These are phyloP conservation scores for Drosophila nigrodunni DNA, from an alignment of 1,140 invertebrate species.

Conservation along the genomic window DNA sequence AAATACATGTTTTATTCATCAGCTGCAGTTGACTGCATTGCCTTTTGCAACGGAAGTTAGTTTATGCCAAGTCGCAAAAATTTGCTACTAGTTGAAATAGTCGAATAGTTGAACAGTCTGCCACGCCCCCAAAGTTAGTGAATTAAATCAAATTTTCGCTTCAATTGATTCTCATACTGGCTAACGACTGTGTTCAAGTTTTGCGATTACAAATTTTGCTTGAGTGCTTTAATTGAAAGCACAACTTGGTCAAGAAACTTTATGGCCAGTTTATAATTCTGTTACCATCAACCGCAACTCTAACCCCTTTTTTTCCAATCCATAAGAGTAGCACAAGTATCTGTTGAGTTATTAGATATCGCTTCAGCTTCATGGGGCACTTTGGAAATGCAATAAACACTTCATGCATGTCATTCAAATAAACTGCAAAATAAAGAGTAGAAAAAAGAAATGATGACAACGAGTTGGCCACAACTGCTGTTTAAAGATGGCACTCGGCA, in stretches of 20 bases:
- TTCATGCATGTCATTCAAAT: slow-evolving; percentile 61
- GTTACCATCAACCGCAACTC: slow-evolving; percentile 4
- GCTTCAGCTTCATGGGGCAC: slow-evolving; percentile 37
- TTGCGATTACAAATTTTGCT: slow-evolving; percentile 41
- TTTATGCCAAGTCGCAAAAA: slow-evolving; percentile 64
- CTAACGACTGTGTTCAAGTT: slow-evolving; percentile 51
- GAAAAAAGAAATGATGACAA: slow-evolving; percentile 2
- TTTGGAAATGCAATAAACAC: slow-evolving; percentile 65
- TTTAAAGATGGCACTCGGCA: slow-evolving; percentile 3
- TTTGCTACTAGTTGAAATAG: slow-evolving; percentile 30
- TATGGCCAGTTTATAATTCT: slow-evolving; percentile 38
- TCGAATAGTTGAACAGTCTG: background rate
- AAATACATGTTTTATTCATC: slow-evolving; percentile 71
- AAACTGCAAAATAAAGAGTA: slow-evolving; percentile 18
- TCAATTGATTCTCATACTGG: slow-evolving; percentile 62
- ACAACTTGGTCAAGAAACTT: slow-evolving; percentile 41
- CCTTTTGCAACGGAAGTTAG: slow-evolving; percentile 59
- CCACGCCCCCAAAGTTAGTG: slow-evolving; percentile 50
- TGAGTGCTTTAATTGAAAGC: slow-evolving; percentile 57
- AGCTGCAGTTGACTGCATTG: slow-evolving; percentile 55
- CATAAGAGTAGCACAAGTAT: slow-evolving; percentile 27
- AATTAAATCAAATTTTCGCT: slow-evolving; percentile 68
- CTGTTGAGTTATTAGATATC: slow-evolving; percentile 50
- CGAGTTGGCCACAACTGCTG: slow-evolving; percentile 16
- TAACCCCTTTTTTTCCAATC: background rate